phyloP scores from a whole-genome alignment of 2,888 invertebrate species.

The Stenodera caucasica region DNA sequence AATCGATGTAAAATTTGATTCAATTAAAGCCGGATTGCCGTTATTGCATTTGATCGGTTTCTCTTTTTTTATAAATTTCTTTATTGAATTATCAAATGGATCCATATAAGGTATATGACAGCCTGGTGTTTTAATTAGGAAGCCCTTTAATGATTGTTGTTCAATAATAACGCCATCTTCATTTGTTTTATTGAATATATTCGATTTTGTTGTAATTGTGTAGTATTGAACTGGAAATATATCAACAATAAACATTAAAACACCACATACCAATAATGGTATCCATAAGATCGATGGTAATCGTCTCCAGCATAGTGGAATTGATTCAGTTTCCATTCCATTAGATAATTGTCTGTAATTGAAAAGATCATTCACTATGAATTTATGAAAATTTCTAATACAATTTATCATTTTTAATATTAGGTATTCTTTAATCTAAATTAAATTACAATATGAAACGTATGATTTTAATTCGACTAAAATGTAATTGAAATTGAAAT shows the following conservation, averaged over 20 bases:
- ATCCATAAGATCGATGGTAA: conserved; percentile 42
- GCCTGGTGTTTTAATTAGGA: conserved; percentile 62
- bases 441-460: no score
- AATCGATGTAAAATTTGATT: conserved; percentile 63
- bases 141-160: conserved; percentile 32
- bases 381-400: no score
- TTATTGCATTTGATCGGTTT: conserved; percentile 59
- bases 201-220: conserved; percentile 8
- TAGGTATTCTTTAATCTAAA: background rate
- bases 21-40: conserved; percentile 59
- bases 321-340: conserved; percentile 38
- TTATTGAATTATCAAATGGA: conserved; percentile 62
- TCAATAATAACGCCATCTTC: background rate
- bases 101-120: conserved; percentile 69
- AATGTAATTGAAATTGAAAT: background rate
- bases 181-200: conserved; percentile 11
- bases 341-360: conserved; percentile 33
- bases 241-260: conserved; percentile 44
- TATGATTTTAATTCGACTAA: background rate
- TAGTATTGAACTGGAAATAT: conserved; percentile 42
- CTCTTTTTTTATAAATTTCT: conserved; percentile 59
- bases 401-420: background rate
- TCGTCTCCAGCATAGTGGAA: conserved; percentile 27
- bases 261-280: conserved; percentile 39
- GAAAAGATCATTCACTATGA: background rate